Conservation (phyloP, 2,797 vertebrate species). For the Lagodon rhomboides region DNA sequence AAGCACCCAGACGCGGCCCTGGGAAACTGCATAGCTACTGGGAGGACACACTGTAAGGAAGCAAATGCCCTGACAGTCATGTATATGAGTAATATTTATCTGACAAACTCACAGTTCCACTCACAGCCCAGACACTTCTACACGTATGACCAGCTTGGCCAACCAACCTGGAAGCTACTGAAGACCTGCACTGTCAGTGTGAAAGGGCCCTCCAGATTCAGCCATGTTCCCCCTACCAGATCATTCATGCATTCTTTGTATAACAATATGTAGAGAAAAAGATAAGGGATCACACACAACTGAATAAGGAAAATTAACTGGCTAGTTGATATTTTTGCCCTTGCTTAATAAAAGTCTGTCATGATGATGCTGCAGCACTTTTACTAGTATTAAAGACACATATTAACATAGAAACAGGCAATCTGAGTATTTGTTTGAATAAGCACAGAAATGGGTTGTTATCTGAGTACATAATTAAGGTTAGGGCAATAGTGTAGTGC, state of each 20-base stretch:
- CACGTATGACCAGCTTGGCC: conserved; percentile 9
- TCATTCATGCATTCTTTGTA: background rate
- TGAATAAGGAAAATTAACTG: background rate
- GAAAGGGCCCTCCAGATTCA: background rate
- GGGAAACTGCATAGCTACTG: conserved; percentile 18
- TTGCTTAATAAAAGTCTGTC: too few species aligned
- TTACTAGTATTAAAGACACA: too few species aligned
- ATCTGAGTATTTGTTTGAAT: too few species aligned
- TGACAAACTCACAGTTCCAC: background rate
- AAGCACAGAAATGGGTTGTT: too few species aligned
- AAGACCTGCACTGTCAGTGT: background rate
- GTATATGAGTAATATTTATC: background rate
- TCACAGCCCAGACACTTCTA: background rate
- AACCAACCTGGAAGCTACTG: background rate
- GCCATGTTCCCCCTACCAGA: background rate
- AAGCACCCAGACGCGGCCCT: background rate
- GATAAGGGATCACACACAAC: too few species aligned
- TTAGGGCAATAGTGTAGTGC: too few species aligned
- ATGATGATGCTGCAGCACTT: too few species aligned
- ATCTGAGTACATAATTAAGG: too few species aligned
- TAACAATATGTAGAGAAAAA: too few species aligned
- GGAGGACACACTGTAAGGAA: background rate
- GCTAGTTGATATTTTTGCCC: too few species aligned
- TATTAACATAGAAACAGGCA: too few species aligned
- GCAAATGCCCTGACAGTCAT: background rate